These are phyloP conservation scores for Sparus aurata DNA, from an alignment of 2,797 vertebrate genomes.

Conservation along the genomic window DNA sequence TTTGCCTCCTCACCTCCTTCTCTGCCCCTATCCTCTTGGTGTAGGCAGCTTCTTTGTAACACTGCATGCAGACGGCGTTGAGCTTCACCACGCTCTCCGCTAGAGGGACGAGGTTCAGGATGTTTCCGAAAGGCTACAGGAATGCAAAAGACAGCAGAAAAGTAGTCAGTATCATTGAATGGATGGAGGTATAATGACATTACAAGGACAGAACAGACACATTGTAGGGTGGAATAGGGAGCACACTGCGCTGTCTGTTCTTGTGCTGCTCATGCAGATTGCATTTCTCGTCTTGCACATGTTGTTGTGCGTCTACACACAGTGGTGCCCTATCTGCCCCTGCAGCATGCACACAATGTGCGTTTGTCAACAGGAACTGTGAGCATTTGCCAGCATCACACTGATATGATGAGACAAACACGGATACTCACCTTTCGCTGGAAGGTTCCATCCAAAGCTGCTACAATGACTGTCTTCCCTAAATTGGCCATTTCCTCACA, in stretches of 20 bases:
- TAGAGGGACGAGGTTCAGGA: conserved; percentile 93
- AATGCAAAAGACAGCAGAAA: conserved; percentile 36
- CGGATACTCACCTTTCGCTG: conserved; percentile 91
- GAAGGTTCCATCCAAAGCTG: conserved; percentile 96
- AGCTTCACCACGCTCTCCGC: conserved; percentile 98
- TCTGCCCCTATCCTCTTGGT: conserved; percentile 95
- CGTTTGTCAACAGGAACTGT: background rate
- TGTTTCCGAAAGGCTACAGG: conserved; percentile 92
- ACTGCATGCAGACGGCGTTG: conserved; percentile 96
- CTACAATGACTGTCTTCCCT: conserved; percentile 95
- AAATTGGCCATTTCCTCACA: conserved; percentile 95
- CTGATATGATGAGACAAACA: conserved; percentile 14
- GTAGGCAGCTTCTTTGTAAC: conserved; percentile 95
- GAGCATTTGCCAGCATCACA: conserved; percentile 6
- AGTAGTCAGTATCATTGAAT: conserved; percentile 21
- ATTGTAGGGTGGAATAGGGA: conserved; percentile 37
- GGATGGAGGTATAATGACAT: conserved; percentile 36
- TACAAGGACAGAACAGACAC: conserved; percentile 33
- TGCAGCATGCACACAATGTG: conserved; percentile 6
- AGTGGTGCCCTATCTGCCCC: conserved; percentile 8
- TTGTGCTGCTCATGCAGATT: conserved; percentile 33
- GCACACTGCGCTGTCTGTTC: conserved; percentile 3
- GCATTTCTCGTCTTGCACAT: conserved; percentile 32
- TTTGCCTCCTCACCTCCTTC: conserved; percentile 88
- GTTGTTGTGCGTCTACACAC: conserved; percentile 22